phyloP scores from a whole-genome alignment of 2,113 vertebrate genomes.

The Azemiops feae region DNA sequence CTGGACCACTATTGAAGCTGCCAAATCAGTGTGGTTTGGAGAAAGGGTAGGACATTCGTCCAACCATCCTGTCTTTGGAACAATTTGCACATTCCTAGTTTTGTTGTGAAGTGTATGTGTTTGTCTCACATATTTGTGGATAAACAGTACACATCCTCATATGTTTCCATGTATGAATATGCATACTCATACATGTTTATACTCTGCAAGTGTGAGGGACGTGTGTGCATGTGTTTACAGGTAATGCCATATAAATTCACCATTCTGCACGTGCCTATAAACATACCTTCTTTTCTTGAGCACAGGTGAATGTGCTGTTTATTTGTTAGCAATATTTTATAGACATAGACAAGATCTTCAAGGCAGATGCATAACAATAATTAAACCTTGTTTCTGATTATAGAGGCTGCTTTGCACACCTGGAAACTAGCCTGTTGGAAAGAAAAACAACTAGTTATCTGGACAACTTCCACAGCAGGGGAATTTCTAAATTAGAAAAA shows the following conservation, averaged over 20 bases:
- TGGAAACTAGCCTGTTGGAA: background rate
- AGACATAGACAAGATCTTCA: background rate
- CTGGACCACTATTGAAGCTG: background rate
- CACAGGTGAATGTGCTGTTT: background rate
- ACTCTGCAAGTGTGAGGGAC: background rate
- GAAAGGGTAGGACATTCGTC: background rate
- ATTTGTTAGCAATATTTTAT: background rate
- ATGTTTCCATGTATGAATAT: background rate
- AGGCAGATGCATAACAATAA: background rate
- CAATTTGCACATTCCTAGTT: background rate
- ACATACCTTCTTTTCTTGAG: background rate
- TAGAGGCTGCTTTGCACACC: background rate
- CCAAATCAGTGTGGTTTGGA: background rate
- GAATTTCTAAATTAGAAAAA: background rate
- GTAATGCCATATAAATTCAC: background rate
- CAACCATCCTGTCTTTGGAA: background rate
- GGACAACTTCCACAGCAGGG: background rate
- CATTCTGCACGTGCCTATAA: background rate
- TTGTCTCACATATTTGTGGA: background rate
- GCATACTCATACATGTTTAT: background rate
- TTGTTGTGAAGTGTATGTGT: background rate
- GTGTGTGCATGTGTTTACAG: background rate
- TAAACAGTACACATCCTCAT: background rate
- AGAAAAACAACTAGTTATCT: background rate
- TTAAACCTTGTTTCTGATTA: background rate